phyloP scores from a whole-genome alignment of 2,888 invertebrate genomes.

The Rhaphigaster nebulosa region DNA sequence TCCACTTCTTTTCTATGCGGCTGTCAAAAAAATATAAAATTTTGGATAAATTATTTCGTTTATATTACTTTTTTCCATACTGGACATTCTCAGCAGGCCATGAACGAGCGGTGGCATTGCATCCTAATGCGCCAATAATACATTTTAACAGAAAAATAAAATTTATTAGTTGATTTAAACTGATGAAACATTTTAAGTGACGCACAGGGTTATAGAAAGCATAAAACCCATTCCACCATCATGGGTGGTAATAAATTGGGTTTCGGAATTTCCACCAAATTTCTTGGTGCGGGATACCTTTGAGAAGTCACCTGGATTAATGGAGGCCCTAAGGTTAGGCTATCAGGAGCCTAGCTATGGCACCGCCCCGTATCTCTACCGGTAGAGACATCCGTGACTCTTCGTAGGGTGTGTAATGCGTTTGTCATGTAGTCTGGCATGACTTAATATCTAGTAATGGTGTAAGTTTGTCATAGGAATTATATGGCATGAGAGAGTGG shows the following conservation, averaged over 20 bases:
- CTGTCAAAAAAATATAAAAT: too few species aligned
- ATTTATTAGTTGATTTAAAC: not conserved
- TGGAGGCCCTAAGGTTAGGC: not conserved
- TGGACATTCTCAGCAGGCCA: too few species aligned
- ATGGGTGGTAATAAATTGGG: not conserved
- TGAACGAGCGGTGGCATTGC: too few species aligned
- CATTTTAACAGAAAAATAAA: too few species aligned
- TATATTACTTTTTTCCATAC: too few species aligned
- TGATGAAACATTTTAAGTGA: not conserved
- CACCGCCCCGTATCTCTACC: not conserved
- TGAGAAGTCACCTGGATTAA: not conserved
- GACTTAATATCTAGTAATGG: constrained; percentile 25
- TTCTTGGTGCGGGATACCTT: not conserved
- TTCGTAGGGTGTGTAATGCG: not conserved
- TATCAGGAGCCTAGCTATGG: constrained; percentile 18
- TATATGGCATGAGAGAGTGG: not conserved
- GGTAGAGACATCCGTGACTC: not conserved
- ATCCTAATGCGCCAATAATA: too few species aligned
- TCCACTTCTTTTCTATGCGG: too few species aligned
- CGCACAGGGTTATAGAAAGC: not conserved
- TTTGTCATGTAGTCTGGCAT: constrained; percentile 2
- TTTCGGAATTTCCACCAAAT: not conserved
- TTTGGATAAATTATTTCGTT: too few species aligned
- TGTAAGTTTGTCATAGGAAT: not conserved
- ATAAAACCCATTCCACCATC: not conserved